Percentiles rank a stretch among this genome's conserved stretches.
Conservation (phyloP, 2,888 invertebrate genomes). For the Argyresthia goedartella region DNA sequence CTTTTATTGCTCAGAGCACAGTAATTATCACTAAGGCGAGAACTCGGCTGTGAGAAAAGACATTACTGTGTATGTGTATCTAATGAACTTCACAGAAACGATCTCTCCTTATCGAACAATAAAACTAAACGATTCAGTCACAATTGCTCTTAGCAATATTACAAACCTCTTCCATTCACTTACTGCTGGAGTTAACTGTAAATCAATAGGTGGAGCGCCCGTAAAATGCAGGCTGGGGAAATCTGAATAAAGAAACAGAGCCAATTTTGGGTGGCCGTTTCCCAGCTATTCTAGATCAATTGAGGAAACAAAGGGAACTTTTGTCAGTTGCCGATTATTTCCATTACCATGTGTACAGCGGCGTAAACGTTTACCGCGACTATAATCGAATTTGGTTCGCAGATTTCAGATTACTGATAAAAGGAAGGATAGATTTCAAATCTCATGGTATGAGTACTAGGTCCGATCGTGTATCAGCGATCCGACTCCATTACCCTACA, state of each 20-base stretch:
- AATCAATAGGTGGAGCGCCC: too few relatives aligned
- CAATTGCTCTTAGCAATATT: conserved; percentile 1
- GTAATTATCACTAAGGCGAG: conserved; percentile 21
- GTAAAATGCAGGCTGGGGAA: too few relatives aligned
- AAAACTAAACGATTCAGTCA: conserved; percentile 8
- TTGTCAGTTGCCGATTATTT: conserved; percentile 24
- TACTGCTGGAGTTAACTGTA: too few relatives aligned
- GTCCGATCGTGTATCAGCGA: conserved; percentile 21
- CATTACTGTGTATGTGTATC: conserved; percentile 19
- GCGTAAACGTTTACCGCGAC: conserved; percentile 13
- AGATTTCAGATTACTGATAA: too few relatives aligned
- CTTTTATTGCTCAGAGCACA: neutral
- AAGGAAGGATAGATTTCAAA: too few relatives aligned
- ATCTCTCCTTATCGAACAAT: conserved; percentile 14
- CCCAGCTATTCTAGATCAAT: conserved; percentile 29
- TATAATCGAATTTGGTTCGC: neutral
- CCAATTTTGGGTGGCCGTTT: conserved; percentile 32
- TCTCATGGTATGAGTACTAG: conserved; percentile 5
- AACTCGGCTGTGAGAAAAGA: conserved; percentile 34
- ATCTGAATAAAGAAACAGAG: conserved; percentile 9
- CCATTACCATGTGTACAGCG: conserved; percentile 9
- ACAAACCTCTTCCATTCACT: too few relatives aligned
- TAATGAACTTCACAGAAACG: conserved; percentile 7
- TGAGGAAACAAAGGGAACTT: conserved; percentile 33
- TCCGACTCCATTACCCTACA: conserved; percentile 20